Percentiles rank a stretch among this genome's conserved stretches.
These are phyloP conservation scores for Gobio gobio DNA, from an alignment of 2,113 vertebrate genomes.

Conservation along the genomic window DNA sequence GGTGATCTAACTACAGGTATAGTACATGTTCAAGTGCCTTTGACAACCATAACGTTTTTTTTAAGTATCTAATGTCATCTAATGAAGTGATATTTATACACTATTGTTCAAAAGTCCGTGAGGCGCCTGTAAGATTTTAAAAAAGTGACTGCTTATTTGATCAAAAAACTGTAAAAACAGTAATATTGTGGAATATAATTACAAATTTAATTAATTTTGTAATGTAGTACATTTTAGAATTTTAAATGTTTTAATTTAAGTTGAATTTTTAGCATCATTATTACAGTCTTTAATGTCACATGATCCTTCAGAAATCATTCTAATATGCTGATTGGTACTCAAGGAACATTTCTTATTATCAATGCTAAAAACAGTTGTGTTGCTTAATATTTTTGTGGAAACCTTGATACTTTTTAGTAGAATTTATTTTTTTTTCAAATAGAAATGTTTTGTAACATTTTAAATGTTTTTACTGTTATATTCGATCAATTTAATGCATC, in stretches of 20 bases:
- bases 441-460: neutral
- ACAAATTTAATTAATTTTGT: neutral
- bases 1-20: neutral
- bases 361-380: neutral
- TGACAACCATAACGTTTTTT: neutral
- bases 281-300: neutral
- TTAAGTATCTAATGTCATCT: neutral
- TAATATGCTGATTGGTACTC: neutral
- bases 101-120: neutral
- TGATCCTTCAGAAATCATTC: neutral
- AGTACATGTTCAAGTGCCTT: neutral
- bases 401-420: neutral
- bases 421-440: neutral
- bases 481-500: neutral
- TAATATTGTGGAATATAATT: neutral
- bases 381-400: neutral
- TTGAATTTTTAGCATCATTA: neutral
- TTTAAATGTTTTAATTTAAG: no score
- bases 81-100: neutral
- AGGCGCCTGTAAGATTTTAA: neutral
- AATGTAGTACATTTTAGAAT: no score
- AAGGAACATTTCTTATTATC: neutral
- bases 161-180: neutral
- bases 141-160: neutral
- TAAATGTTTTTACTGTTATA: neutral